Evolutionary conservation across 2,113 vertebrate genomes (phyloP).

Genomic region (Microcebus jonahi): DNA sequence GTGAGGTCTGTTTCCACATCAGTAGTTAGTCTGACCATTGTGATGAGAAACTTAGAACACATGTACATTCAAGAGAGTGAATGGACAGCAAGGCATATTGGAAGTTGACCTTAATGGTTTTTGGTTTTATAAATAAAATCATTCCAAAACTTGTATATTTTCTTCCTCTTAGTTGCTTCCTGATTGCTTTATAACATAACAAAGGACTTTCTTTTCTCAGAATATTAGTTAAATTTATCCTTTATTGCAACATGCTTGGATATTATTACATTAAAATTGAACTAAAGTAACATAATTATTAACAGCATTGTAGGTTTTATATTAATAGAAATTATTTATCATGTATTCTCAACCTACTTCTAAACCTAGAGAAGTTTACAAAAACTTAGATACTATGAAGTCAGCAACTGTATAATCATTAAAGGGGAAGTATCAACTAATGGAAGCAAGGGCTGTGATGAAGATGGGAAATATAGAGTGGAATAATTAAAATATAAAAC

Average conservation of each 20-base stretch:
- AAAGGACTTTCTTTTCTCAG: conserved; percentile 36
- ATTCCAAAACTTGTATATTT: neutral
- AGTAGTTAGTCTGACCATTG: conserved; percentile 59
- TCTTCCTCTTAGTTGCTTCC: conserved; percentile 30
- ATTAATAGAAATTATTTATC: neutral
- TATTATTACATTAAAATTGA: conserved; percentile 34
- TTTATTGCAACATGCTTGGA: conserved; percentile 30
- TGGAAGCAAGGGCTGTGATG: neutral
- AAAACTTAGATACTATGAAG: conserved; percentile 25
- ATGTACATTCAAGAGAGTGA: neutral
- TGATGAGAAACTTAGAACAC: conserved; percentile 37
- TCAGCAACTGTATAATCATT: conserved; percentile 10
- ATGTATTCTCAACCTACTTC: neutral
- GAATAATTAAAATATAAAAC: conserved; percentile 23
- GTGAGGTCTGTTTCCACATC: conserved; percentile 54
- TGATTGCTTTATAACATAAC: conserved; percentile 14
- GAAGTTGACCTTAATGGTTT: conserved; percentile 16
- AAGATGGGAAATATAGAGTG: neutral
- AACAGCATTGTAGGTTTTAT: neutral
- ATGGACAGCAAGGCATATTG: conserved; percentile 48
- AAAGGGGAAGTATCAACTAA: neutral
- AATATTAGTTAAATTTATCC: neutral
- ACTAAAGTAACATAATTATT: conserved; percentile 25
- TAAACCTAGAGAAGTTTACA: conserved; percentile 46
- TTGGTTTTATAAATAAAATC: conserved; percentile 17